Conservation (phyloP, 2,888 invertebrate species). For the Thecophora atra region DNA sequence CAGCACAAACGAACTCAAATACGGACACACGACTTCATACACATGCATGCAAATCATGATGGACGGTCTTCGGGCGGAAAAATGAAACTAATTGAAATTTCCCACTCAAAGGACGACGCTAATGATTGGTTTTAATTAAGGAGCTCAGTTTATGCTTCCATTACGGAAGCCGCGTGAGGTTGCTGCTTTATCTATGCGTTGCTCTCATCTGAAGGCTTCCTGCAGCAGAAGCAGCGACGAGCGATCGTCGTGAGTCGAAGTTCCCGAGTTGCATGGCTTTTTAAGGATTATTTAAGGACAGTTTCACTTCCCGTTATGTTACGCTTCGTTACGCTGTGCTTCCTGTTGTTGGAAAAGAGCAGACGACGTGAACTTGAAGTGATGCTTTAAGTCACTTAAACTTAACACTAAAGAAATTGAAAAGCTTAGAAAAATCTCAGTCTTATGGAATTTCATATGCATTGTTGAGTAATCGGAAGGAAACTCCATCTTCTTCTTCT, state of each 20-base stretch:
- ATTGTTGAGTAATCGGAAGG: no score
- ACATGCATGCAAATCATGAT: background rate
- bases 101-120: slow-evolving; percentile 10
- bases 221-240: background rate
- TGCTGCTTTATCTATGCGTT: background rate
- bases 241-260: background rate
- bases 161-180: background rate
- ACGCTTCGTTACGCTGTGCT: background rate
- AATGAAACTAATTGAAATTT: slow-evolving; percentile 30
- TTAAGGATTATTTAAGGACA: background rate
- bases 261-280: background rate
- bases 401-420: no score
- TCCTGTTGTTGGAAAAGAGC: background rate
- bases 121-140: slow-evolving; percentile 34
- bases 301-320: background rate
- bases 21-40: background rate
- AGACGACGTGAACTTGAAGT: background rate
- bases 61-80: background rate
- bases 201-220: background rate
- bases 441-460: no score
- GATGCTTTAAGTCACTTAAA: background rate
- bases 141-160: slow-evolving; percentile 5
- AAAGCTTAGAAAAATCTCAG: no score
- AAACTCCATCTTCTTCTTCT: no score
- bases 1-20: background rate